phyloP scores from a whole-genome alignment of 1,140 invertebrate species.

The Globodera ellingtonae region DNA sequence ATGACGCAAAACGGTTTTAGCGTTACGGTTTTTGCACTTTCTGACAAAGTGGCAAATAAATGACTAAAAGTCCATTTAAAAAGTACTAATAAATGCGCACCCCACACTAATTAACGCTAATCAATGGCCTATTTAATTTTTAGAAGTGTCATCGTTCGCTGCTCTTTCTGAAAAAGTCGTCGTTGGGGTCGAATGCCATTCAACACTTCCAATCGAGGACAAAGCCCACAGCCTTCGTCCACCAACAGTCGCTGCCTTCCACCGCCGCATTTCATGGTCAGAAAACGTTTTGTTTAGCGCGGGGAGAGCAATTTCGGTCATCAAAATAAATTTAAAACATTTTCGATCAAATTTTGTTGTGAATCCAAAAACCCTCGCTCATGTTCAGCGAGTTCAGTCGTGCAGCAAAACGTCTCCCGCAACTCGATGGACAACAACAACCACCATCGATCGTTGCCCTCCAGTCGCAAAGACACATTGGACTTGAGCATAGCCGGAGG shows the following conservation, averaged over 20 bases:
- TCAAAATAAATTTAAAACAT: neutral
- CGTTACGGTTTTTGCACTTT: too few species aligned
- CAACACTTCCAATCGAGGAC: neutral
- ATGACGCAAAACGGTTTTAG: too few species aligned
- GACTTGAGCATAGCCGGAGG: neutral
- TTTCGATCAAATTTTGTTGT: neutral
- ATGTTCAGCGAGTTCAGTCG: neutral
- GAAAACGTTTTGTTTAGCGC: too few species aligned
- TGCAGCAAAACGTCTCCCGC: neutral
- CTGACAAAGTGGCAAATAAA: too few species aligned
- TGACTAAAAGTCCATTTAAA: too few species aligned
- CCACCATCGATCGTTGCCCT: constrained; percentile 6
- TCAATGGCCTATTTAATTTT: too few species aligned
- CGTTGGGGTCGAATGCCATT: neutral
- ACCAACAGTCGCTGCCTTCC: neutral
- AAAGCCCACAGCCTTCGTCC: neutral
- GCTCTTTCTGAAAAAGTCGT: neutral
- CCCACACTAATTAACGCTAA: too few species aligned
- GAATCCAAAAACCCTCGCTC: neutral
- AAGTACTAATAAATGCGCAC: too few species aligned
- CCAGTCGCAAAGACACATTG: constrained; percentile 17
- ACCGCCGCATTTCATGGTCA: neutral
- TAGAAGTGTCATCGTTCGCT: neutral
- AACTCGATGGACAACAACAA: neutral
- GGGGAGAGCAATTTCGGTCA: too few species aligned